Evolutionary conservation across 92 coral and sea anemone species (phyloP).

Genomic region (Paragorgia papillata): DNA sequence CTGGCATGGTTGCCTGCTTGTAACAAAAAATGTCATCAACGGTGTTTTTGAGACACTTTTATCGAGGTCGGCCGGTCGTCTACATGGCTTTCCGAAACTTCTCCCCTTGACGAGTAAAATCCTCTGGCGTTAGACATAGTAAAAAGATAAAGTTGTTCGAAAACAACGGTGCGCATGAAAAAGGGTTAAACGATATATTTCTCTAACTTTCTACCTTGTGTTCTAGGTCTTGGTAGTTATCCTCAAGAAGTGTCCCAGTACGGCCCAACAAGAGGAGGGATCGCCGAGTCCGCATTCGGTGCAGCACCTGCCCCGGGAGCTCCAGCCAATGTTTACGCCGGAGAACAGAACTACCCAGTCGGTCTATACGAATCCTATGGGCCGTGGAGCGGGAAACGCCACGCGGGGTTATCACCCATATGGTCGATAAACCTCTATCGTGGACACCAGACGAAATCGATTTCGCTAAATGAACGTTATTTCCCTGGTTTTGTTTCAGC

Average conservation of each 20-base stretch:
- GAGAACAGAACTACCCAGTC: constrained; percentile 33
- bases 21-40: no score
- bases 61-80: no score
- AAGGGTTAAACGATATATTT: no score
- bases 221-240: constrained; percentile 80
- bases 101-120: no score
- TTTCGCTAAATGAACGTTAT: background rate
- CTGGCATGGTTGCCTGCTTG: no score
- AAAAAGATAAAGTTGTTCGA: no score
- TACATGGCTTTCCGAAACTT: no score
- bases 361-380: constrained; percentile 69
- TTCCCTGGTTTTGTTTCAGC: no score
- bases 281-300: constrained; percentile 60
- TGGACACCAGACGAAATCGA: background rate
- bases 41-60: no score
- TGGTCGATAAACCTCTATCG: constrained; percentile 58
- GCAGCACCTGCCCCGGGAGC: constrained; percentile 59
- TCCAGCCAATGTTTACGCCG: constrained; percentile 53
- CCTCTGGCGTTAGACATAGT: no score
- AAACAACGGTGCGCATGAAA: no score
- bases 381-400: constrained; percentile 68
- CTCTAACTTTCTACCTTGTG: no score
- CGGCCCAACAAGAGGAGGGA: constrained; percentile 72
- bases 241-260: constrained; percentile 82
- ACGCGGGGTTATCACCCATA: constrained; percentile 85